Evolutionary conservation across 2,113 vertebrate species (phyloP), one percentile per base, ranked within the genome.

Genomic region (Rhegmatorhina hoffmannsi): DNA sequence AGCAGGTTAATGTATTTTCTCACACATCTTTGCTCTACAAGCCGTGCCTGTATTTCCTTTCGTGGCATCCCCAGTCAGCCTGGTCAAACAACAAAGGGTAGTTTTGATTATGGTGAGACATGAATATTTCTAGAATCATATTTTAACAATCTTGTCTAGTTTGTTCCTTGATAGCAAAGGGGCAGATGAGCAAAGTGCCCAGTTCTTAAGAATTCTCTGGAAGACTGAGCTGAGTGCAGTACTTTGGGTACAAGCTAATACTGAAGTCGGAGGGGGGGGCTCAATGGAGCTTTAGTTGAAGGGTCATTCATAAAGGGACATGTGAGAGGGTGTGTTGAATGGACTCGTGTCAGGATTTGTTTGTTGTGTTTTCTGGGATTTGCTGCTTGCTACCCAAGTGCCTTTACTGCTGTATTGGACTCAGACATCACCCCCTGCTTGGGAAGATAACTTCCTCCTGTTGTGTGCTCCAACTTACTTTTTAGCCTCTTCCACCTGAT

Each of bases 261-360:
- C 58, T 90, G 31, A n/a, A 87, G 56, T 29, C n/a, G n/a, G n/a
- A n/a, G n/a, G 40, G 44, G 69, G 87, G 7, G 9, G 67, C 49
- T 69, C 69, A 53, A 25, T 55, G 70, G 53, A 75, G 34, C 70
- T 88, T 26, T 59, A 79, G 85, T 82, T 78, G 78, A 90, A 91
- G 87, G 46, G 87, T 14, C 19, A 12, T 55, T n/a, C 44, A 55
- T 64, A 56, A 56, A 63, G 74, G 38, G 66, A 66, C 53, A 31
- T 19, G 38, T 38, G 69, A 94, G 76, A 84, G 87, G 58, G 67
- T 64, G 43, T 79, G 87, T 93, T 72, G 85, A 85, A 91, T 68
- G 82, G 62, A 56, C 70, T 91, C 9, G 62, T 91, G 94, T 95
- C 90, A 93, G 67, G 84, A 89, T 75, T 75, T 69, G 68, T 90